These are phyloP conservation scores for Orestias chungarensis DNA, from an alignment of 2,797 vertebrate species.

Conservation along the genomic window DNA sequence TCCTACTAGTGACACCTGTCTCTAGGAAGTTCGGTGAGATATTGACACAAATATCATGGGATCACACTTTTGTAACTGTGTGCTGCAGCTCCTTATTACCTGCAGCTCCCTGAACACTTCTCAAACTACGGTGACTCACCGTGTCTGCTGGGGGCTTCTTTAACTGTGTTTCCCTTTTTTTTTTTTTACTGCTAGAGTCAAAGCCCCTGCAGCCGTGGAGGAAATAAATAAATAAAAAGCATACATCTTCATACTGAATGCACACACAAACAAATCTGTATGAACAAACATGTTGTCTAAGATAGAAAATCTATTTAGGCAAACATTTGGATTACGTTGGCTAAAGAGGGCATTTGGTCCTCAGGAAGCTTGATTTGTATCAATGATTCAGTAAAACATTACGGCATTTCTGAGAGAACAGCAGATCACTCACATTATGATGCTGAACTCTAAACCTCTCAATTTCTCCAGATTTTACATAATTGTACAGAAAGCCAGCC, in stretches of 20 bases:
- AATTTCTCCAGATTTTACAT: too few species aligned
- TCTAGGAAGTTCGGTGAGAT: constrained; percentile 41
- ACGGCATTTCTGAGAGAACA: constrained; percentile 50
- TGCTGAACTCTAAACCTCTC: constrained; percentile 51
- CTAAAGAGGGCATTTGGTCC: not conserved
- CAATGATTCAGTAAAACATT: constrained; percentile 61
- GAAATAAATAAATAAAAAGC: not conserved
- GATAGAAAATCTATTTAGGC: not conserved
- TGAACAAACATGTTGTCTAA: not conserved
- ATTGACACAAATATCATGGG: constrained; percentile 29
- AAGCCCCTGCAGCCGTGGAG: constrained; percentile 4
- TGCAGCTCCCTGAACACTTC: constrained; percentile 37
- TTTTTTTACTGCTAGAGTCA: constrained; percentile 37
- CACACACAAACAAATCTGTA: not conserved
- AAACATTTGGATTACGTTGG: constrained; percentile 22
- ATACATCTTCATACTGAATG: constrained; percentile 5
- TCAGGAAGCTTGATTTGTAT: constrained; percentile 26
- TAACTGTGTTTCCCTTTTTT: constrained; percentile 9
- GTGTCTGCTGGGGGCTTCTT: constrained; percentile 27
- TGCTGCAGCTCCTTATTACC: constrained; percentile 42
- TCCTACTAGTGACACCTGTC: constrained; percentile 36
- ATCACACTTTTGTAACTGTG: constrained; percentile 30
- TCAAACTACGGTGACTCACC: constrained; percentile 43
- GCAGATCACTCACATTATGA: constrained; percentile 15
- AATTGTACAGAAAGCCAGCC: too few species aligned